A percentile compares a stretch with the other conserved stretches of the same genome.
Conservation (phyloP, 2,113 vertebrate genomes). For the Zapus hudsonius region DNA sequence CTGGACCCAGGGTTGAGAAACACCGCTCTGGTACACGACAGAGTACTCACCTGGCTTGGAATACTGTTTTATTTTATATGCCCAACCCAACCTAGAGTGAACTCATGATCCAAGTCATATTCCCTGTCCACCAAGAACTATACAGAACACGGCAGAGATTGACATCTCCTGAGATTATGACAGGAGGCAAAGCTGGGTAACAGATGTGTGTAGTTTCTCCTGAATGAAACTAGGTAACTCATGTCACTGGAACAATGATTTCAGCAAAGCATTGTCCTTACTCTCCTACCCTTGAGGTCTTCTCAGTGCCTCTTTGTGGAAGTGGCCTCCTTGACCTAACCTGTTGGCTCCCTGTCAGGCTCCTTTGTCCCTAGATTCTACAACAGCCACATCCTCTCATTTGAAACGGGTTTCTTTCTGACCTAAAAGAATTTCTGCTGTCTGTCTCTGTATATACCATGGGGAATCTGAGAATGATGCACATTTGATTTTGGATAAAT, state of each 20-base stretch:
- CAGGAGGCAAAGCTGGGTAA: constrained; percentile 23
- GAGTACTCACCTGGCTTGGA: constrained; percentile 12
- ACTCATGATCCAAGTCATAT: constrained; percentile 11
- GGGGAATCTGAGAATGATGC: not conserved
- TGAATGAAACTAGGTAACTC: not conserved
- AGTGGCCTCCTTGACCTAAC: not conserved
- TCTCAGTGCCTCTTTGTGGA: not conserved
- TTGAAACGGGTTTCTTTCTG: constrained; percentile 37
- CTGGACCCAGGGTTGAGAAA: not conserved
- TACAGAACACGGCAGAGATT: not conserved
- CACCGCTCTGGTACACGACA: not conserved
- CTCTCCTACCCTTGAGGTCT: not conserved
- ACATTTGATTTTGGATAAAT: constrained; percentile 15
- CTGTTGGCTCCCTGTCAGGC: not conserved
- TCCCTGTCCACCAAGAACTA: constrained; percentile 1
- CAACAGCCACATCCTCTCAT: not conserved
- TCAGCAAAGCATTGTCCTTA: not conserved
- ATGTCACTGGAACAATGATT: not conserved
- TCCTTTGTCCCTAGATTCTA: not conserved
- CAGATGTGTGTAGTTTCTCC: not conserved
- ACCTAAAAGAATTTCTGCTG: not conserved
- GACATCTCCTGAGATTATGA: constrained; percentile 14
- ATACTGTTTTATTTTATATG: constrained; percentile 44
- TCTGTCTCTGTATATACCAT: not conserved
- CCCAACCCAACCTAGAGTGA: constrained; percentile 34